Base-by-base conservation (phyloP, 2,797 vertebrate species). In the Acropternis orthonyx region DNA sequence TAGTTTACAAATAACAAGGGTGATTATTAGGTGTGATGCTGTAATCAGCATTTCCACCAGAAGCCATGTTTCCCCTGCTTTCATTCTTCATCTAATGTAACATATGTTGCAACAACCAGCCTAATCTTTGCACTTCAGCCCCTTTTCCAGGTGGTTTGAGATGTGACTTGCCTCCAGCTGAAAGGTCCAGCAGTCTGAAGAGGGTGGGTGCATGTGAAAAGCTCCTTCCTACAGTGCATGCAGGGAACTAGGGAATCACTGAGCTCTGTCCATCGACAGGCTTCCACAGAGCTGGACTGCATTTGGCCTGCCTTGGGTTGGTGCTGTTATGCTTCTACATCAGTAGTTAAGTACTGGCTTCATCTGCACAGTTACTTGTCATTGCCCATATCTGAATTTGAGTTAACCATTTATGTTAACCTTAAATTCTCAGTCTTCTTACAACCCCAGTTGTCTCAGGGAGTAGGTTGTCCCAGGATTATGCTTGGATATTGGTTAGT, bases 101-200 rank as follows among this genome's bases (percentile, higher is more conserved):
- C 0, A 0, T 49, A 41, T 23, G 2, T 18, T 74, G 48, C 77
- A 34, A 68, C 44, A 49, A 2, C 2, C 46, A 54, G 66, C 24
- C 21, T 19, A 36, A 32, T 72, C 11, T 91, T 68, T 54, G 36
- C 14, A 4, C 62, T 72, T 49, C 7, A 12, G 21, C 21, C 23
- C 28, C 28, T 81, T 83, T 78, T 11, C 23, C n/a, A 49, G 58
- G 21, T 18, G 11, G 18, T n/a, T 92, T 75, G 22, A 24, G 69
- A 23, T 32, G 32, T 66, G 52, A 30, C 18, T 3, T 30, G 14
- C 12, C 44, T 92, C 30, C 55, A 71, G 46, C 11, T 3, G 3
- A 48, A 52, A 41, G 30, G 30, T 37, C 34, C 24, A 27, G 1
- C 22, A 41, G 37, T 37, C 24, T 41, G 44, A 67, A 78, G 46